phyloP scores from a whole-genome alignment of 2,113 vertebrate genomes.

The Leptocoma aspasia region DNA sequence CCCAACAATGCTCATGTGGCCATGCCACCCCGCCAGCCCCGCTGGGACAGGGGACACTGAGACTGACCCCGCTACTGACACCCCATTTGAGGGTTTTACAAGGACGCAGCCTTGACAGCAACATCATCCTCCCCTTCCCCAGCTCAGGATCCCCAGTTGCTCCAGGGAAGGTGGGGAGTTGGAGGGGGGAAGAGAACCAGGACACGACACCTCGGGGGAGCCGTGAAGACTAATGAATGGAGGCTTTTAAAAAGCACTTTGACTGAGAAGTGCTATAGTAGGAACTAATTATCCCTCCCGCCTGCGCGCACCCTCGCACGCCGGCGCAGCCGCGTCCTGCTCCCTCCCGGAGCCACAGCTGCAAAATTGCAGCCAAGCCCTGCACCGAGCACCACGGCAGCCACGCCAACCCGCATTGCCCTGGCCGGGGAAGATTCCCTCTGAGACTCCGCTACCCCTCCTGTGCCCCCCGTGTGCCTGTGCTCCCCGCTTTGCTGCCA shows the following conservation, averaged over 20 bases:
- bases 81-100: fast-evolving
- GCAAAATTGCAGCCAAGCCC: background rate
- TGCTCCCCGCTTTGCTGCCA: fast-evolving
- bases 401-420: background rate
- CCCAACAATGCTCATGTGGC: background rate
- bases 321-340: background rate
- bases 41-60: fast-evolving
- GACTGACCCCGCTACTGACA: background rate
- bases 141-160: background rate
- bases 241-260: conserved; percentile 49
- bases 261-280: conserved; percentile 33
- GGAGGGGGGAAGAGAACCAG: conserved; percentile 9
- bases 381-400: background rate
- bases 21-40: background rate
- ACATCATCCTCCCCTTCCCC: background rate
- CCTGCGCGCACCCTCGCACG: background rate
- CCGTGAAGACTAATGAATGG: conserved; percentile 37
- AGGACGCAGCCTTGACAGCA: too few relatives aligned
- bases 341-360: background rate
- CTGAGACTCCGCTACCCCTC: fast-evolving
- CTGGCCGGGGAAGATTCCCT: background rate
- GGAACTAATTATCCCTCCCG: conserved; percentile 39
- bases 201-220: conserved; percentile 27
- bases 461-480: fast-evolving
- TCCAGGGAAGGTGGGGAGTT: background rate